Evolutionary conservation across 2,888 invertebrate species (phyloP).

Genomic region (Drosophila mimetica): DNA sequence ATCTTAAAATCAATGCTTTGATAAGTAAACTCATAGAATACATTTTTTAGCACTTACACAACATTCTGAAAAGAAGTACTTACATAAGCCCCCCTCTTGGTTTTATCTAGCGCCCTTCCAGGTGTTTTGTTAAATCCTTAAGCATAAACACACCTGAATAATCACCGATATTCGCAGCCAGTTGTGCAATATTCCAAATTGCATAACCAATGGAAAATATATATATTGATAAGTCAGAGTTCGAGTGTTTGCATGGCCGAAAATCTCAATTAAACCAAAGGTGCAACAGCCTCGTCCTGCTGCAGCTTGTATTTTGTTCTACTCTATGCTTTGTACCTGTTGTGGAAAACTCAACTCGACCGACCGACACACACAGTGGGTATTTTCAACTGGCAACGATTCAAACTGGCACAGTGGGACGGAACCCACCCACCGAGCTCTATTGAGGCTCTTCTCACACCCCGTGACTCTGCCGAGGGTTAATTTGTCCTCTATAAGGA

Average conservation of each 20-base stretch:
- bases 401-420: conserved; percentile 63
- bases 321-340: conserved; percentile 57
- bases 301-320: conserved; percentile 1
- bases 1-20: too few species aligned
- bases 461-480: conserved; percentile 49
- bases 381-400: conserved; percentile 17
- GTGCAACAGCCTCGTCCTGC: conserved; percentile 47
- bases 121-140: conserved; percentile 22
- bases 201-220: conserved; percentile 12
- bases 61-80: not conserved
- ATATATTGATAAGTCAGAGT: conserved; percentile 26
- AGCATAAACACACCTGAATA: not conserved
- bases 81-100: not conserved
- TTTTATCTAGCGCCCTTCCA: conserved; percentile 7
- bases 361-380: conserved; percentile 6
- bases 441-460: conserved; percentile 29
- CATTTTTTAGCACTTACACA: not conserved
- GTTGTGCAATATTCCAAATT: conserved; percentile 13
- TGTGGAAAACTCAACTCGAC: conserved; percentile 36
- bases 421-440: conserved; percentile 70
- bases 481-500: conserved; percentile 49
- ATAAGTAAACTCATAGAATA: not conserved
- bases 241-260: conserved; percentile 23
- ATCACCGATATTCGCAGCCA: not conserved
- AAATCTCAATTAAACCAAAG: conserved; percentile 48